Conservation (phyloP, 2,888 invertebrate genomes). For the Eupeodes luniger region DNA sequence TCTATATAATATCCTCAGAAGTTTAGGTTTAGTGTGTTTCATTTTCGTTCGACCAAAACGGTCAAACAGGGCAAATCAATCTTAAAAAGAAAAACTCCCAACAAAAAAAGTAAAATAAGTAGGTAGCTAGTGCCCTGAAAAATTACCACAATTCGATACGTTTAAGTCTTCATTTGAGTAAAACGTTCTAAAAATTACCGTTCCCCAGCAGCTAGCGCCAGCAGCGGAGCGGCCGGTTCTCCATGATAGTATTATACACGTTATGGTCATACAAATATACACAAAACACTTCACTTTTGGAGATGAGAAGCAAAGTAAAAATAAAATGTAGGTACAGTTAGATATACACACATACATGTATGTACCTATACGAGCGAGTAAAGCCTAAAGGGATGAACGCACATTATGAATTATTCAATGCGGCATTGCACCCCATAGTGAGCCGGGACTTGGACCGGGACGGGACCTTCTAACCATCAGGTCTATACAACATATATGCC, state of each 20-base stretch:
- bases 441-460: conserved; percentile 45
- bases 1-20: conserved; percentile 12
- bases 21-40: neutral
- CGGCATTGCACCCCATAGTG: conserved; percentile 72
- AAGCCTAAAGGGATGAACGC: conserved; percentile 74
- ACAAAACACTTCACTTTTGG: conserved; percentile 3
- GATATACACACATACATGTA: no score
- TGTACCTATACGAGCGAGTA: neutral
- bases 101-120: conserved; percentile 8
- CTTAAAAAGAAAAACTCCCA: conserved; percentile 21
- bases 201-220: neutral
- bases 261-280: conserved; percentile 6
- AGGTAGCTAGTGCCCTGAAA: conserved; percentile 57
- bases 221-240: conserved; percentile 25
- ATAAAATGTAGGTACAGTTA: conserved; percentile 5
- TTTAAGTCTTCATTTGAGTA: conserved; percentile 76
- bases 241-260: neutral
- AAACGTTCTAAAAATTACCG: conserved; percentile 72
- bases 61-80: conserved; percentile 73
- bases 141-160: conserved; percentile 75
- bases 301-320: conserved; percentile 44
- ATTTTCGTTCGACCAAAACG: conserved; percentile 35
- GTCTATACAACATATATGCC: conserved; percentile 15
- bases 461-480: conserved; percentile 63
- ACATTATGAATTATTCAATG: conserved; percentile 77